A percentile compares a stretch with the other conserved stretches of the same genome.
These are phyloP conservation scores for Alitta virens DNA, from an alignment of 2,888 invertebrate species.

Conservation along the genomic window DNA sequence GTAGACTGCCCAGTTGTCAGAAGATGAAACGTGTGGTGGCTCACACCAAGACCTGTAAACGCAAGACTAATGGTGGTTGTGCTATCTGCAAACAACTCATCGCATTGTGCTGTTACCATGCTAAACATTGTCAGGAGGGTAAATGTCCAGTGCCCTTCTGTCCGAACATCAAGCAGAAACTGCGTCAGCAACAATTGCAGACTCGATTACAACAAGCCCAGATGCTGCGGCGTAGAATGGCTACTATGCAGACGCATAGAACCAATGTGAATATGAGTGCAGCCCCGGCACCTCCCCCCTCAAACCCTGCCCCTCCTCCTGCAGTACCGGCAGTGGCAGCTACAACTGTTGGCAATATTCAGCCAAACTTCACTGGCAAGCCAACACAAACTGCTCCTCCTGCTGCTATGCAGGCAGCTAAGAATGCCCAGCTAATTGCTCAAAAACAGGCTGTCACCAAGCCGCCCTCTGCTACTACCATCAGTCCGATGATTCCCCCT, in stretches of 20 bases:
- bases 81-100: slow-evolving; percentile 99
- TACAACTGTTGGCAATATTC: slow-evolving; percentile 4
- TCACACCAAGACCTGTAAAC: slow-evolving; percentile 93
- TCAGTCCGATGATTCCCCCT: neutral
- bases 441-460: slow-evolving; percentile 38
- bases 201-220: slow-evolving; percentile 94
- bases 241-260: slow-evolving; percentile 56
- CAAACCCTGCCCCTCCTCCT: neutral
- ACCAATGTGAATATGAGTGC: slow-evolving; percentile 1
- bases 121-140: slow-evolving; percentile 86
- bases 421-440: slow-evolving; percentile 46
- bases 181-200: slow-evolving; percentile 94
- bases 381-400: slow-evolving; percentile 31
- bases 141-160: slow-evolving; percentile 99
- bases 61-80: slow-evolving; percentile 77
- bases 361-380: slow-evolving; percentile 13
- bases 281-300: neutral
- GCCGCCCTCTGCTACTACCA: neutral
- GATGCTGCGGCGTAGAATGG: slow-evolving; percentile 70
- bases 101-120: slow-evolving; percentile 97
- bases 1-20: slow-evolving; percentile 92
- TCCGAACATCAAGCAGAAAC: slow-evolving; percentile 94
- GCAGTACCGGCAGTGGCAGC: neutral
- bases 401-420: slow-evolving; percentile 46
- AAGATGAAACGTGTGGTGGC: slow-evolving; percentile 99